Evolutionary conservation across 2,797 vertebrate genomes (phyloP), one percentile per base, ranked within the genome.

Genomic region (Cottoperca gobio): DNA sequence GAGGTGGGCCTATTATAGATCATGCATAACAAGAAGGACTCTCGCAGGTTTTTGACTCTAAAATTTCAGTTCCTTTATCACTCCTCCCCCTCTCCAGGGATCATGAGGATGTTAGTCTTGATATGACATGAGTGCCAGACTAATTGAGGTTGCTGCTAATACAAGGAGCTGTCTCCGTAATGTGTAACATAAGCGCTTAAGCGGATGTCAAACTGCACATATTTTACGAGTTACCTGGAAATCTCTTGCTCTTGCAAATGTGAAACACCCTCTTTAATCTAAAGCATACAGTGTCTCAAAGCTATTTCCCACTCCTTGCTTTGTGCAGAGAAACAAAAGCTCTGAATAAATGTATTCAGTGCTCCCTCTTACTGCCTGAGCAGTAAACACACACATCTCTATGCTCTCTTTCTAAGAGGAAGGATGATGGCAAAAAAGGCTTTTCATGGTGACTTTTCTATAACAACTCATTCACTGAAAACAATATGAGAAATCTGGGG

Each of bases 1-100:
- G 83, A 88, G 86, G 83, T 89, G 80, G 84, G 14, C 69, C 78
- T 68, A 88, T 88, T 88, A 88, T 57, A 71, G 73, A 85, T 86
- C 57, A 71, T 50, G 26, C 82, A 73, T 70, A 78, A 76, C 69
- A 78, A 77, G 59, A 69, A 72, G 71, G 55, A 65, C 60, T 45
- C 48, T 50, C 35, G 76, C 35, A 54, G 63, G 60, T 61, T 79
- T 89, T 77, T 81, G 45, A 82, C 58, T 79, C 33, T 43, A 65
- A 74, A 55, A 50, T 65, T 69, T 76, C 21, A 64, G 23, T 72
- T 58, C 45, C 59, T 84, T 82, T 59, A 81, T 76, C 75, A 62
- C 37, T 57, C 13, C 24, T 48, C 9, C 19, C 35, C 70, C 35
- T 48, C 35, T 48, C 31, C 2, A 10, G n/a, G 17, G 53, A 58